Conservation (phyloP, 2,113 vertebrate genomes). For the Sciurus niger region DNA sequence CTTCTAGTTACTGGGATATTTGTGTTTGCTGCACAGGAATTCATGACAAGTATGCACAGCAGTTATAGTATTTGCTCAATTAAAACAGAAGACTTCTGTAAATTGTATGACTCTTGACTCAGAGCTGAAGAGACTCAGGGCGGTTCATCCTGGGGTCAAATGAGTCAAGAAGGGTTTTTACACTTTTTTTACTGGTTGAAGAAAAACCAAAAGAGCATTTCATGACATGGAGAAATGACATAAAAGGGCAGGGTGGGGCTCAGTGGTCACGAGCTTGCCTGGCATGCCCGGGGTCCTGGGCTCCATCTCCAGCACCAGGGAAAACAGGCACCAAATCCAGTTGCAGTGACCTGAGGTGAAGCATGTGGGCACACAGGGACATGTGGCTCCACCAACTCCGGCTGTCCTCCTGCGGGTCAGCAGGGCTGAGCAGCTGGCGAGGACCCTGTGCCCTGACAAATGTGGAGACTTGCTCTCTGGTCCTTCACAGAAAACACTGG, state of each 20-base stretch:
- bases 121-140: neutral
- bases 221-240: neutral
- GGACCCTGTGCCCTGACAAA: neutral
- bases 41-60: too few relatives aligned
- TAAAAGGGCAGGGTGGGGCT: neutral
- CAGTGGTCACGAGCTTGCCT: too few relatives aligned
- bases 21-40: neutral
- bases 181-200: neutral
- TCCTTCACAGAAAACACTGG: neutral
- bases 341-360: neutral
- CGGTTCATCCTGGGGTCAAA: neutral
- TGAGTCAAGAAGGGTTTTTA: neutral
- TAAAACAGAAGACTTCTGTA: neutral
- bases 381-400: too few relatives aligned
- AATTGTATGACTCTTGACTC: neutral
- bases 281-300: too few relatives aligned
- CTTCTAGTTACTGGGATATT: neutral
- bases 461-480: neutral
- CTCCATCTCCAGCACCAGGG: too few relatives aligned
- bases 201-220: neutral
- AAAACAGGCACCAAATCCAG: too few relatives aligned
- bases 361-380: neutral
- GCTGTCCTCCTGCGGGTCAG: too few relatives aligned
- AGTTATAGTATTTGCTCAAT: neutral
- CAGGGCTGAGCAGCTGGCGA: too few relatives aligned